These are phyloP conservation scores for Folsomia candida DNA, from an alignment of 2,888 invertebrate species.

Conservation along the genomic window DNA sequence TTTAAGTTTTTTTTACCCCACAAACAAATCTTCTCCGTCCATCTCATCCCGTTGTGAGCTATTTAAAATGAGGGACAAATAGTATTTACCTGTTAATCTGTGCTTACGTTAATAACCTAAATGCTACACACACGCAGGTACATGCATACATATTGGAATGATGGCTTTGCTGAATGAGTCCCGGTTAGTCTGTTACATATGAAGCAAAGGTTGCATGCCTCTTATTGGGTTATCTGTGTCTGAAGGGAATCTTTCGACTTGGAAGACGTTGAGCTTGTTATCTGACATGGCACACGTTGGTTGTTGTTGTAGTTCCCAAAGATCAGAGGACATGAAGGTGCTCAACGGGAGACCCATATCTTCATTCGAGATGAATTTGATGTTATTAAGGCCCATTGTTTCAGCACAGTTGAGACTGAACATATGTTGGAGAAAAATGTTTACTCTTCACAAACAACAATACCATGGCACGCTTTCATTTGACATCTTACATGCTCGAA, in stretches of 20 bases:
- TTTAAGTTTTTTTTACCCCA: neutral
- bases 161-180: no score
- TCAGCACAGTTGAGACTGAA: slow-evolving; percentile 10
- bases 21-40: neutral
- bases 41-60: neutral
- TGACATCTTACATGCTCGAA: neutral
- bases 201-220: neutral
- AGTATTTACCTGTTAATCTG: no score
- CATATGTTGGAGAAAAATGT: slow-evolving; percentile 5
- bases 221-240: neutral
- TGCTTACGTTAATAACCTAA: no score
- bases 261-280: neutral
- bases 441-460: neutral
- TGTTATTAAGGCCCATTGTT: slow-evolving; percentile 18
- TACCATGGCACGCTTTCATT: slow-evolving; percentile 14
- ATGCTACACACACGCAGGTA: no score
- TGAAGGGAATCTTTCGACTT: no score
- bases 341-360: slow-evolving; percentile 14
- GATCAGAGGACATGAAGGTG: slow-evolving; percentile 1
- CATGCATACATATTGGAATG: no score
- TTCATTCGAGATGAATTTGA: slow-evolving; percentile 12
- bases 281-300: neutral
- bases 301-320: neutral
- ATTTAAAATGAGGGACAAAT: no score
- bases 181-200: neutral